A percentile compares a stretch with the other conserved stretches of the same genome.
Conservation (phyloP, 2,113 vertebrate genomes). For the Nyctereutes procyonoides region DNA sequence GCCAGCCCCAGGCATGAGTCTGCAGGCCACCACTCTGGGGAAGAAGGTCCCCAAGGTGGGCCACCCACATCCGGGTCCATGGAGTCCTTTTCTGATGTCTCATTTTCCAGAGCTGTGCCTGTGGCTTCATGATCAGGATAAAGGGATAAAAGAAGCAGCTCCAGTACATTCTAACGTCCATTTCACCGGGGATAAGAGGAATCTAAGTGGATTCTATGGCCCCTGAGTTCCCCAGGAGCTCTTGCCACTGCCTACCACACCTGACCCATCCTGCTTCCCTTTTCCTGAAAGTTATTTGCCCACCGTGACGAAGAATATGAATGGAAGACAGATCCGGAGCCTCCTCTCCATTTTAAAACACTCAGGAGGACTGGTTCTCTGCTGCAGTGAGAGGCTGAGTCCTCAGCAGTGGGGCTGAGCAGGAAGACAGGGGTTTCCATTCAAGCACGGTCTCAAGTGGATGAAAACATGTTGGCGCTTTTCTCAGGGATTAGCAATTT, state of each 20-base stretch:
- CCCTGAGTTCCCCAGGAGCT: neutral
- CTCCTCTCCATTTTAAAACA: neutral
- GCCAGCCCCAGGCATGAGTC: rapidly evolving
- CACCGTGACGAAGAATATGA: rapidly evolving
- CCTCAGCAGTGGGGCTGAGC: neutral
- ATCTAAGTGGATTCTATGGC: neutral
- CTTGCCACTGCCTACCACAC: neutral
- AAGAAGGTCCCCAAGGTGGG: rapidly evolving
- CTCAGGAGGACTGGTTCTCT: neutral
- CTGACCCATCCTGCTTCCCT: rapidly evolving
- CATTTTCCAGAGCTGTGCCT: neutral
- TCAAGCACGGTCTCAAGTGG: conserved; percentile 53
- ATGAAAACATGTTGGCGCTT: conserved; percentile 33
- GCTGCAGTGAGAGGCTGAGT: neutral
- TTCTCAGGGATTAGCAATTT: conserved; percentile 62
- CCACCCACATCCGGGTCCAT: rapidly evolving
- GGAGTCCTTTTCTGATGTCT: too few species aligned
- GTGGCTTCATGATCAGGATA: neutral
- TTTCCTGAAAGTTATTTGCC: neutral
- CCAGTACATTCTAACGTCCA: neutral
- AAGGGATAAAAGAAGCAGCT: neutral
- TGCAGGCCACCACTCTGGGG: rapidly evolving
- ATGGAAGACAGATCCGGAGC: rapidly evolving
- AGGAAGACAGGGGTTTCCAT: conserved; percentile 41
- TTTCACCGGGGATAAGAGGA: neutral